A percentile compares a stretch with the other conserved stretches of the same genome.
Evolutionary conservation across 1,140 invertebrate species (phyloP).

Genomic region (Ips typographus): DNA sequence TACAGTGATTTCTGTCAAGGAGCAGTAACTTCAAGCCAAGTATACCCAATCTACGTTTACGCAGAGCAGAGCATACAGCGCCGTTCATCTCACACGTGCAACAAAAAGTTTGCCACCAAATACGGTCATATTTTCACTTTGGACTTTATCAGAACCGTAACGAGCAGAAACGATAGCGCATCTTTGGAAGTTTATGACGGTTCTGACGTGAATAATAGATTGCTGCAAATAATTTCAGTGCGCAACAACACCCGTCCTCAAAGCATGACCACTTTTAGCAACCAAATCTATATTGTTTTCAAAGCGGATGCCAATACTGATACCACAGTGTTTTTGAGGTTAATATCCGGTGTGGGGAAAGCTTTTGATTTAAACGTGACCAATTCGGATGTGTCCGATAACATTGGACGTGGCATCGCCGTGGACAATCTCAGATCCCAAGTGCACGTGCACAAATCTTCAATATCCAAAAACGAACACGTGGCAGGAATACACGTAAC

Average conservation of each 20-base stretch:
- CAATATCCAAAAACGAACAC: conserved; percentile 84
- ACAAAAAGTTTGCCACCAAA: conserved; percentile 75
- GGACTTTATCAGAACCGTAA: conserved; percentile 76
- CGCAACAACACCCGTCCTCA: conserved; percentile 81
- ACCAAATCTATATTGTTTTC: conserved; percentile 77
- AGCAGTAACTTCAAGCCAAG: conserved; percentile 77
- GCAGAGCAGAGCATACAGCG: conserved; percentile 75
- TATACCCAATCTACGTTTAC: conserved; percentile 76
- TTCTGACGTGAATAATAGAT: conserved; percentile 64
- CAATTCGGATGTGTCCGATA: conserved; percentile 80
- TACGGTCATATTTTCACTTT: conserved; percentile 79
- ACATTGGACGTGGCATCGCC: conserved; percentile 89
- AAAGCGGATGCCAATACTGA: conserved; percentile 67
- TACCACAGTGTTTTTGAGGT: conserved; percentile 70
- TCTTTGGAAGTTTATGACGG: conserved; percentile 79
- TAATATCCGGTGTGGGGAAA: conserved; percentile 77
- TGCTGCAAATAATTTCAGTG: conserved; percentile 68
- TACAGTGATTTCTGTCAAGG: conserved; percentile 79
- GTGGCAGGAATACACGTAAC: conserved; percentile 84
- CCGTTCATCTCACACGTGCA: conserved; percentile 66
- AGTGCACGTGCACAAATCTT: conserved; percentile 75
- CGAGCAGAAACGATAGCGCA: conserved; percentile 72
- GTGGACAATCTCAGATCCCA: conserved; percentile 82
- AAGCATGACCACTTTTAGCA: conserved; percentile 75
- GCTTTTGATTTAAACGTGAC: conserved; percentile 86